Conservation (phyloP, 2,797 vertebrate genomes). For the Muscicapa comitata region DNA sequence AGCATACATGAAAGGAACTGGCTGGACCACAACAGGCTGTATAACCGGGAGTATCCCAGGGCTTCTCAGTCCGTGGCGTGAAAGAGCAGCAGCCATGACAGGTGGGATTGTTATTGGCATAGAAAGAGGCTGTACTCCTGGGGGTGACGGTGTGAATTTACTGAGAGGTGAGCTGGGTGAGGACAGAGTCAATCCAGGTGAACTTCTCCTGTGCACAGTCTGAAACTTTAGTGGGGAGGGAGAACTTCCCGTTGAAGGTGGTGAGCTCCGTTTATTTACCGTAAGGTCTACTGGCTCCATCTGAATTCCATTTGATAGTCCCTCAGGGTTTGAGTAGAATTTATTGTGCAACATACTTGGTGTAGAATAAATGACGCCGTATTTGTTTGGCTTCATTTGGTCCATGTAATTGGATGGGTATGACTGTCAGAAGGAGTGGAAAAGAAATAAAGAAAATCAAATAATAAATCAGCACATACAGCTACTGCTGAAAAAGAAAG, state of each 20-base stretch:
- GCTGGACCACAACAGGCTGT: constrained; percentile 85
- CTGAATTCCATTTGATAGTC: constrained; percentile 81
- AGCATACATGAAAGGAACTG: constrained; percentile 87
- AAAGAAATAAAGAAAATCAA: background rate
- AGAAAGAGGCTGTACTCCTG: constrained; percentile 78
- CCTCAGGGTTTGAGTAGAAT: constrained; percentile 74
- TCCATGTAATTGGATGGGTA: constrained; percentile 83
- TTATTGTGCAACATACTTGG: constrained; percentile 71
- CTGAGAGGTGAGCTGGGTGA: constrained; percentile 81
- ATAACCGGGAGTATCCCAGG: constrained; percentile 81
- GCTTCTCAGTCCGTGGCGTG: constrained; percentile 76
- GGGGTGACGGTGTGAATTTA: constrained; percentile 75
- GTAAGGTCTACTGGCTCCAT: constrained; percentile 96
- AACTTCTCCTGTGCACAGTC: constrained; percentile 75
- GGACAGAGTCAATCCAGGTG: constrained; percentile 76
- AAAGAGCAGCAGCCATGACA: constrained; percentile 81
- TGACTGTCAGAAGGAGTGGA: constrained; percentile 70
- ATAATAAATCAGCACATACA: background rate
- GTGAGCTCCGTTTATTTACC: constrained; percentile 86
- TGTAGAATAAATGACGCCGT: constrained; percentile 85
- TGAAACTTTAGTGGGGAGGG: constrained; percentile 80
- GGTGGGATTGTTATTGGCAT: constrained; percentile 81
- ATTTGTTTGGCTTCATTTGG: constrained; percentile 84
- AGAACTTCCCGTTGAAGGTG: constrained; percentile 78
- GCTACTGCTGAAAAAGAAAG: background rate